Evolutionary conservation across 1,140 invertebrate species (phyloP).

Genomic region (Ridgeia piscesae): DNA sequence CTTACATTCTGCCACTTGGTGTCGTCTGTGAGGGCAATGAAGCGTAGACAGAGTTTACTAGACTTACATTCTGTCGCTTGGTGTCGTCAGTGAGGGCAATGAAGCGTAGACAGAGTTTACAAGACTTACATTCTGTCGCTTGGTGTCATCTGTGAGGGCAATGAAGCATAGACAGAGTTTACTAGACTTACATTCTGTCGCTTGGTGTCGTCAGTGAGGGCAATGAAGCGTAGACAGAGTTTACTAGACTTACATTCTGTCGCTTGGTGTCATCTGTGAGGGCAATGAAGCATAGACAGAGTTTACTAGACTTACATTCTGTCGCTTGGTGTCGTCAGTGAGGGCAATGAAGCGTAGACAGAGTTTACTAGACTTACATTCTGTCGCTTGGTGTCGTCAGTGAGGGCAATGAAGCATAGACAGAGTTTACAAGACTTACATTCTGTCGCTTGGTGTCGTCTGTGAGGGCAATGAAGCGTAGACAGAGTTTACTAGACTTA

Average conservation of each 20-base stretch:
- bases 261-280: slow-evolving; percentile 41
- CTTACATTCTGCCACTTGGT: no score
- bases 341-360: slow-evolving; percentile 72
- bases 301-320: no score
- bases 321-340: slow-evolving; percentile 39
- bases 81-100: slow-evolving; percentile 53
- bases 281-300: slow-evolving; percentile 76
- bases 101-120: slow-evolving; percentile 85
- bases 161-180: slow-evolving; percentile 84
- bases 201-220: slow-evolving; percentile 39
- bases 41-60: slow-evolving; percentile 87
- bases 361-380: no score
- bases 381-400: slow-evolving; percentile 37
- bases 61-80: no score
- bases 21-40: slow-evolving; percentile 58
- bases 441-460: slow-evolving; percentile 37
- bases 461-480: slow-evolving; percentile 68
- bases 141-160: slow-evolving; percentile 40
- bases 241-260: no score
- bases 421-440: no score
- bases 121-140: no score
- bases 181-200: no score
- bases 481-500: slow-evolving; percentile 90
- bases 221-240: slow-evolving; percentile 77
- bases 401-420: slow-evolving; percentile 68